Conservation (phyloP, 2,797 vertebrate species). For the Alectoris magna region DNA sequence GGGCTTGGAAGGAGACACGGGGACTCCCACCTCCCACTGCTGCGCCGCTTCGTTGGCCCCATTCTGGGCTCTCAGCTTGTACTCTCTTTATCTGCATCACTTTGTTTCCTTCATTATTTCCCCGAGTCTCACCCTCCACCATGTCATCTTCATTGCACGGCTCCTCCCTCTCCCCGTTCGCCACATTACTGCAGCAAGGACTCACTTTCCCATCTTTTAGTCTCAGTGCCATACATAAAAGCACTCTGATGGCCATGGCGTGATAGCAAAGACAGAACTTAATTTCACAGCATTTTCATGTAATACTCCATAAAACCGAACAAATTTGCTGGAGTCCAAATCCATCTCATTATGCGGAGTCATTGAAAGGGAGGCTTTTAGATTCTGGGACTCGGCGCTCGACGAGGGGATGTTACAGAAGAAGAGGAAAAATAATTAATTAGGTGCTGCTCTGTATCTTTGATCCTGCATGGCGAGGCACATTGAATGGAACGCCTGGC, state of each 20-base stretch:
- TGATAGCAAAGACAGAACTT: conserved; percentile 55
- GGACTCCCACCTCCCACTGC: not conserved
- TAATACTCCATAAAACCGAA: conserved; percentile 62
- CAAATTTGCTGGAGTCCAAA: conserved; percentile 65
- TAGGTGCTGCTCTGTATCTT: conserved; percentile 62
- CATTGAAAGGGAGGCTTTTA: conserved; percentile 42
- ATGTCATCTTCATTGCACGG: conserved; percentile 14
- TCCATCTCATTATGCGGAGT: conserved; percentile 54
- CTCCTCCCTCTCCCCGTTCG: not conserved
- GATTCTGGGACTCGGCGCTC: not conserved
- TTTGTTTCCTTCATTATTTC: conserved; percentile 36
- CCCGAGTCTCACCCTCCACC: not conserved
- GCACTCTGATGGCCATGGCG: conserved; percentile 39
- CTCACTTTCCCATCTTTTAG: conserved; percentile 12
- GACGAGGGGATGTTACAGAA: conserved; percentile 39
- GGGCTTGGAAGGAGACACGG: fast-evolving
- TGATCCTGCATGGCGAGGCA: conserved; percentile 53
- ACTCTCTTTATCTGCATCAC: not conserved
- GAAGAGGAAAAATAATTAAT: conserved; percentile 65
- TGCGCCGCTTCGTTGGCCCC: too few species aligned
- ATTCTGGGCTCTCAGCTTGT: not conserved
- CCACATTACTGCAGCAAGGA: conserved; percentile 28
- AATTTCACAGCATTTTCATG: conserved; percentile 58
- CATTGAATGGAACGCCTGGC: conserved; percentile 44
- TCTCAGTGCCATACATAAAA: conserved; percentile 36